Conservation (phyloP, 2,797 vertebrate species). For the Scarus forsteni region DNA sequence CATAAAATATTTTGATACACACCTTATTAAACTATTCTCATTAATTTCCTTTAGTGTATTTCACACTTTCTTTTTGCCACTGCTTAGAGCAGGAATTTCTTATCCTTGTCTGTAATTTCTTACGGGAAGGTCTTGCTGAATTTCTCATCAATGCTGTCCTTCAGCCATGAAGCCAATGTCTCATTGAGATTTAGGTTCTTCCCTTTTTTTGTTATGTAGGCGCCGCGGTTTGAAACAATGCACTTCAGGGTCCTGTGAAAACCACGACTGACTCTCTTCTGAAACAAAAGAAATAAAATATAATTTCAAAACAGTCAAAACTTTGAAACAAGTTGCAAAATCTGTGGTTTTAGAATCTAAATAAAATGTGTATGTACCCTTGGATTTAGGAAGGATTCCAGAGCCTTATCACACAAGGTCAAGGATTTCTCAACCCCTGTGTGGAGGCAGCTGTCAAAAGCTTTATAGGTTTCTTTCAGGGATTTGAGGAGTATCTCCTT, state of each 20-base stretch:
- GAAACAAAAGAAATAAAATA: not conserved
- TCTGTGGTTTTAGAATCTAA: not conserved
- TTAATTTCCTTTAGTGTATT: not conserved
- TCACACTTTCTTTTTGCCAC: not conserved
- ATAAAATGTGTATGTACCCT: slow-evolving; percentile 11
- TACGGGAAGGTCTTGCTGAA: slow-evolving; percentile 68
- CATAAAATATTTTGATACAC: too few relatives aligned
- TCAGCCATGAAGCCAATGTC: slow-evolving; percentile 31
- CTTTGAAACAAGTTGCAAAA: not conserved
- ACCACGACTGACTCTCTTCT: accelerated
- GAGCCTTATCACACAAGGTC: not conserved
- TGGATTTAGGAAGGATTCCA: not conserved
- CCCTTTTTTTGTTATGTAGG: not conserved
- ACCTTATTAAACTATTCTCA: too few relatives aligned
- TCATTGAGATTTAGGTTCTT: slow-evolving; percentile 48
- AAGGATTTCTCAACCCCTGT: slow-evolving; percentile 40
- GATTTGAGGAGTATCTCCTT: not conserved
- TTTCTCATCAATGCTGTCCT: slow-evolving; percentile 51
- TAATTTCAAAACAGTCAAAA: not conserved
- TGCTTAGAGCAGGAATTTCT: too few relatives aligned
- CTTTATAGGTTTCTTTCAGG: accelerated
- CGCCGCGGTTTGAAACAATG: slow-evolving; percentile 6
- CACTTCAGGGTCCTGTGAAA: slow-evolving; percentile 1
- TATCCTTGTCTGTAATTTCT: not conserved
- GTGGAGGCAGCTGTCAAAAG: slow-evolving; percentile 31